Percentiles rank a stretch among this genome's conserved stretches.
phyloP scores from a whole-genome alignment of 2,113 vertebrate species.

The Cynoglossus semilaevis region DNA sequence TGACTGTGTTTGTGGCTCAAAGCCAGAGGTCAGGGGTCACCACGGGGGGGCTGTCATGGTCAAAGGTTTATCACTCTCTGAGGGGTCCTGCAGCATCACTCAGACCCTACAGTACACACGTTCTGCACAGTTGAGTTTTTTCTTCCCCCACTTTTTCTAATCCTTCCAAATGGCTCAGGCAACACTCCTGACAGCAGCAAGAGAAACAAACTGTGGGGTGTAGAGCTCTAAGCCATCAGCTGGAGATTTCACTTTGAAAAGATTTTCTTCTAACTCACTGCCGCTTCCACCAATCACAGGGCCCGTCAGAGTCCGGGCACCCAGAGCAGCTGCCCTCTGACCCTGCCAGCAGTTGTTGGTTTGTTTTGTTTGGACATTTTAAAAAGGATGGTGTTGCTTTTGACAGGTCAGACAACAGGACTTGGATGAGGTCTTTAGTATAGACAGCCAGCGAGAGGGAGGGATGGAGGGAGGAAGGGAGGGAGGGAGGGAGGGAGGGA shows the following conservation, averaged over 20 bases:
- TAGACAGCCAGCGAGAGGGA: constrained; percentile 58
- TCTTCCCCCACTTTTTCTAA: constrained; percentile 73
- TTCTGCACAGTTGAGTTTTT: constrained; percentile 53
- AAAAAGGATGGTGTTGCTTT: constrained; percentile 60
- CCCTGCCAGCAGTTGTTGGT: constrained; percentile 72
- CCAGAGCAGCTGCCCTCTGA: constrained; percentile 71
- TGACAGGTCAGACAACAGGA: constrained; percentile 75
- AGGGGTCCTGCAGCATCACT: constrained; percentile 74
- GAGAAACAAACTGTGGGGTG: constrained; percentile 74
- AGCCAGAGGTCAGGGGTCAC: constrained; percentile 74
- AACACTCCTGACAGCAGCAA: constrained; percentile 75
- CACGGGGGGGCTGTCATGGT: constrained; percentile 69
- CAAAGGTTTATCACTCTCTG: constrained; percentile 75
- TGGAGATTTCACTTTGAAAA: constrained; percentile 81
- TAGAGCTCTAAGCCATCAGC: constrained; percentile 76
- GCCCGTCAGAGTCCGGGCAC: constrained; percentile 67
- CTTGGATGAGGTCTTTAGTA: constrained; percentile 72
- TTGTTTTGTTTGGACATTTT: constrained; percentile 72
- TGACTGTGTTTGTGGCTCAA: constrained; percentile 62
- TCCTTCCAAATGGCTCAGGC: constrained; percentile 80
- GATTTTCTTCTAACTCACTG: constrained; percentile 68
- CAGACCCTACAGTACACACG: constrained; percentile 63
- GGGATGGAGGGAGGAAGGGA: constrained; percentile 37
- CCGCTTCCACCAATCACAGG: constrained; percentile 73
- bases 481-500: constrained; percentile 39